These are phyloP conservation scores for Saccopteryx leptura DNA, from an alignment of 2,113 vertebrate species.

Conservation along the genomic window DNA sequence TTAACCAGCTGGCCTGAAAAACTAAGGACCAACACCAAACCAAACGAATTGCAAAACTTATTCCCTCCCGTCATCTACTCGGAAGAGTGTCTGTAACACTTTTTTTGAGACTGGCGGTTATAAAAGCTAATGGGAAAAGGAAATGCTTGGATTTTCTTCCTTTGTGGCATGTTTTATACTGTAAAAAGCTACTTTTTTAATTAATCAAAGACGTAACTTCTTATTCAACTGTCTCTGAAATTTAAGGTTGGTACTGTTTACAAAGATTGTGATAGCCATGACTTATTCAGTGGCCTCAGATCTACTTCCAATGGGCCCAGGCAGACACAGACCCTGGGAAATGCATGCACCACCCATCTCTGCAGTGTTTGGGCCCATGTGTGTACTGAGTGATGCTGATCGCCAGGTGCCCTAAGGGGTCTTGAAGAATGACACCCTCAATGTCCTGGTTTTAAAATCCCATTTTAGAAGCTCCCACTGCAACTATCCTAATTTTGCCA, in stretches of 20 bases:
- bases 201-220: not conserved
- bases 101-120: not conserved
- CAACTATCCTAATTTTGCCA: not conserved
- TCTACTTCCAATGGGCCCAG: not conserved
- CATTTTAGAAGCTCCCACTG: not conserved
- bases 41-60: constrained; percentile 36
- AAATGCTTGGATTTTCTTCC: not conserved
- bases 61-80: not conserved
- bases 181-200: not conserved
- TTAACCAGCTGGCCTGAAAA: constrained; percentile 80
- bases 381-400: not conserved
- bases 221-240: not conserved
- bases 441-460: not conserved
- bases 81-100: not conserved
- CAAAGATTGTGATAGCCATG: not conserved
- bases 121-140: not conserved
- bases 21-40: constrained; percentile 66
- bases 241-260: not conserved
- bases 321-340: not conserved
- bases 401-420: not conserved
- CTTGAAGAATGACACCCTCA: not conserved
- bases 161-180: not conserved
- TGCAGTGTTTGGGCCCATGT: no score
- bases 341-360: not conserved
- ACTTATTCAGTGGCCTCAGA: not conserved